Evolutionary conservation across 2,797 vertebrate genomes (phyloP).

Genomic region (Poecilia wingei): DNA sequence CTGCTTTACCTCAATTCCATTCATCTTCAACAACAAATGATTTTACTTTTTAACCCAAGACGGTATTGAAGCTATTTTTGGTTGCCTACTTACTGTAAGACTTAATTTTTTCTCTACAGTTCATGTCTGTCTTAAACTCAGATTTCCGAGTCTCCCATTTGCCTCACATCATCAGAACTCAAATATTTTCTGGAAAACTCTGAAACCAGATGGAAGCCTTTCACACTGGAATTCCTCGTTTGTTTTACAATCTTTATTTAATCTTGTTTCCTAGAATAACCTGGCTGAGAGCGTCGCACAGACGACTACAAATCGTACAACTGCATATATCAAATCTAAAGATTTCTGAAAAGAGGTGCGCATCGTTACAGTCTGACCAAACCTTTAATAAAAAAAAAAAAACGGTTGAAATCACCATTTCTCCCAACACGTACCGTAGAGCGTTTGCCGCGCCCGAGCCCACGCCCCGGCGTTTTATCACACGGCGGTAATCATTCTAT

Average conservation of each 20-base stretch:
- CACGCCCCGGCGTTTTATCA: conserved; percentile 50
- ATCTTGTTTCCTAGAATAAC: background rate
- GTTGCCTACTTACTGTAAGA: background rate
- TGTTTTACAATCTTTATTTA: background rate
- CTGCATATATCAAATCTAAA: background rate
- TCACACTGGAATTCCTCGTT: background rate
- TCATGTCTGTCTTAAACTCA: background rate
- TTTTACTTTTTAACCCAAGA: background rate
- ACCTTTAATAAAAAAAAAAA: background rate
- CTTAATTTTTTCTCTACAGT: background rate
- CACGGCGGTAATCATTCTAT: conserved; percentile 49
- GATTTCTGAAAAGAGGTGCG: background rate
- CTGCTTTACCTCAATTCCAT: background rate
- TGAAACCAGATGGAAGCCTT: background rate
- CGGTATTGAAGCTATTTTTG: background rate
- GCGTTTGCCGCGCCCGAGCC: conserved; percentile 14
- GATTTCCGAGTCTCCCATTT: background rate
- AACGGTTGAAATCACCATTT: conserved; percentile 13
- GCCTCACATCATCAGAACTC: background rate
- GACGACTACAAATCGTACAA: background rate
- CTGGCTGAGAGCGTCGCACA: too few relatives aligned
- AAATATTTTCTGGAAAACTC: background rate
- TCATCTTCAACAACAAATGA: background rate
- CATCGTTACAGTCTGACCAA: background rate
- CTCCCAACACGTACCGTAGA: conserved; percentile 20